phyloP scores from a whole-genome alignment of 2,797 vertebrate genomes.

The Epinephelus awoara region DNA sequence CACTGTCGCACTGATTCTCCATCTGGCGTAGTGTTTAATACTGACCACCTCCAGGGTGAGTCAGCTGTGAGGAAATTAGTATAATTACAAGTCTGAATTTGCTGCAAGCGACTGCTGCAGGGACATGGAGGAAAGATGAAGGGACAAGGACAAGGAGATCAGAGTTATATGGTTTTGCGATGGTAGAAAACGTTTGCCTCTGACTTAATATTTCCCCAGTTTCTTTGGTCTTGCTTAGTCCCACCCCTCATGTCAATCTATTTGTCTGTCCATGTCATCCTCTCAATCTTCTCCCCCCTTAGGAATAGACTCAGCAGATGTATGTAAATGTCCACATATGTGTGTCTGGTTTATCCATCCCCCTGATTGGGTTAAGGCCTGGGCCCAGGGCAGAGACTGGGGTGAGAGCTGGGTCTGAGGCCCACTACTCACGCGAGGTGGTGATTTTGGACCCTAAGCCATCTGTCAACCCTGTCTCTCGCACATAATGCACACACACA shows the following conservation, averaged over 20 bases:
- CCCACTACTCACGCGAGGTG: slow-evolving; percentile 72
- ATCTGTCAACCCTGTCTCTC: slow-evolving; percentile 76
- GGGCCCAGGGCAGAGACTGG: slow-evolving; percentile 40
- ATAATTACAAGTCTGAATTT: slow-evolving; percentile 74
- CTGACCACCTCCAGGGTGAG: slow-evolving; percentile 65
- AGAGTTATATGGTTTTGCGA: slow-evolving; percentile 26
- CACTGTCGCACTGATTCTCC: slow-evolving; percentile 63
- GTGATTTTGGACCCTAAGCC: slow-evolving; percentile 79
- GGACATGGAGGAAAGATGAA: slow-evolving; percentile 25
- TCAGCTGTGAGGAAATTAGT: slow-evolving; percentile 79
- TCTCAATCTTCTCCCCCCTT: slow-evolving; percentile 35
- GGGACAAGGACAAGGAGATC: slow-evolving; percentile 2
- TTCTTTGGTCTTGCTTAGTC: slow-evolving; percentile 36
- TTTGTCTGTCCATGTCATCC: slow-evolving; percentile 53
- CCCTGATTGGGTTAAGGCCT: slow-evolving; percentile 68
- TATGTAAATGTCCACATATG: slow-evolving; percentile 79
- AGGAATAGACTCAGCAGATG: slow-evolving; percentile 68
- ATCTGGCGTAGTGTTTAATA: slow-evolving; percentile 77
- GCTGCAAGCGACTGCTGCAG: slow-evolving; percentile 42
- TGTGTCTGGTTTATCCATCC: slow-evolving; percentile 82
- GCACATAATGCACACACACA: slow-evolving; percentile 47
- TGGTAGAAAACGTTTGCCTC: slow-evolving; percentile 5
- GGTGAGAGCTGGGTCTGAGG: slow-evolving; percentile 55
- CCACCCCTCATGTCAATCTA: slow-evolving; percentile 26
- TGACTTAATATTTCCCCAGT: slow-evolving; percentile 23